These are phyloP conservation scores for Diadophis punctatus DNA, from an alignment of 2,113 vertebrate species.

Conservation along the genomic window DNA sequence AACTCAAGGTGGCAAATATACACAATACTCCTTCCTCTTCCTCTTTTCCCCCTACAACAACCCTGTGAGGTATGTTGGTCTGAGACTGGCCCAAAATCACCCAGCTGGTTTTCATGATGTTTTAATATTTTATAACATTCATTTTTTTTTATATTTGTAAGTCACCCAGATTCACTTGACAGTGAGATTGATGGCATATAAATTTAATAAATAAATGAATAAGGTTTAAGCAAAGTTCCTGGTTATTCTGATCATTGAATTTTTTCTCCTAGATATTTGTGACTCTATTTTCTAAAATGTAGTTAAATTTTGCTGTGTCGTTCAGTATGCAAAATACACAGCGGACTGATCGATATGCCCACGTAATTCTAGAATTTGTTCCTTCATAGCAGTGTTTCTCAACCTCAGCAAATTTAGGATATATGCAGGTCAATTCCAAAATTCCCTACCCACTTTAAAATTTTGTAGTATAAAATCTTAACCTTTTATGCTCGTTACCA, in stretches of 20 bases:
- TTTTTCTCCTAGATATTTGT: background rate
- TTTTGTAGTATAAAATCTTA: background rate
- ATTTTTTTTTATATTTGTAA: no score
- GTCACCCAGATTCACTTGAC: background rate
- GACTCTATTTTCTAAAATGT: background rate
- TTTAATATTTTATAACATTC: background rate
- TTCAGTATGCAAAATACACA: background rate
- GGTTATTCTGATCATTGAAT: background rate
- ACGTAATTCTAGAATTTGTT: background rate
- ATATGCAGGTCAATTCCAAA: background rate
- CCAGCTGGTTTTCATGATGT: background rate
- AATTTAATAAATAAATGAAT: background rate
- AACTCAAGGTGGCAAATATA: background rate
- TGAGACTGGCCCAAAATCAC: background rate
- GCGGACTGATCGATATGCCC: background rate
- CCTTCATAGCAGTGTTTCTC: background rate
- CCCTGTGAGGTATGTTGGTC: background rate
- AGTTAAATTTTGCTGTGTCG: background rate
- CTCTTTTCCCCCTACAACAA: background rate
- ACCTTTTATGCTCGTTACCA: background rate
- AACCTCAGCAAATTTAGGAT: background rate
- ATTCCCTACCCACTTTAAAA: background rate
- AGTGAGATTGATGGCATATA: background rate
- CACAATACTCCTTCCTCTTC: background rate
- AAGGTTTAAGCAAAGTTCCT: background rate